Evolutionary conservation across 2,113 vertebrate species (phyloP), one percentile per base, ranked within the genome.

Genomic region (Morphnarchus princeps): DNA sequence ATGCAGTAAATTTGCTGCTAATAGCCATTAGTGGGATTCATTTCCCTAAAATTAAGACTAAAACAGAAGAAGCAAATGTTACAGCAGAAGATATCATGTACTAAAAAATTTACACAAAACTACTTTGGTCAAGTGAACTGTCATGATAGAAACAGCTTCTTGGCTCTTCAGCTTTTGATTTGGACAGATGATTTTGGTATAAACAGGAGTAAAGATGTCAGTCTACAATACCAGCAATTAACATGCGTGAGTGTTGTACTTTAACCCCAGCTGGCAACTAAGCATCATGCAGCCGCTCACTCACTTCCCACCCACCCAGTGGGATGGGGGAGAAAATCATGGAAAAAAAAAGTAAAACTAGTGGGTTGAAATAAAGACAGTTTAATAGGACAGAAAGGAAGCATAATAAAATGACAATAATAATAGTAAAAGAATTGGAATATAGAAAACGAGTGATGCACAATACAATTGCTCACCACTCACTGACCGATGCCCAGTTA

Each of bases 1-100:
- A 99, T 2, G 98, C 98, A 6, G 98, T 98, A 16, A 99, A 99
- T 96, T 97, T 99, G 92, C 96, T 99, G 7, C 97, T 99, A 34
- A 98, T 99, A 42, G 98, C 99, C 17, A 98, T 99, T 95, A 99
- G 99, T 89, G 98, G 97, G 34, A 98, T 99, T 83, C 97, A 98
- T 55, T 98, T 99, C 57, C 99, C 99, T n/a, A 98, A 98, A 98
- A 98, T 98, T 12, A 98, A 99, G 96, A 98, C 98, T 73, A 99
- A 99, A 96, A 98, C 99, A 4, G 99, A 99, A 95, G 99, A 99
- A 95, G 99, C 97, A 55, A 99, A 98, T 3, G 98, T 99, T 83
- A 99, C 99, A 6, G 98, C 99, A 19, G 98, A 99, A 85, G 99
- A 99, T 78, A 98, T 99, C 61, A 98, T 99, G 93, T 99, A 99